phyloP scores from a whole-genome alignment of 1,140 invertebrate species.

The Ladona fulva region DNA sequence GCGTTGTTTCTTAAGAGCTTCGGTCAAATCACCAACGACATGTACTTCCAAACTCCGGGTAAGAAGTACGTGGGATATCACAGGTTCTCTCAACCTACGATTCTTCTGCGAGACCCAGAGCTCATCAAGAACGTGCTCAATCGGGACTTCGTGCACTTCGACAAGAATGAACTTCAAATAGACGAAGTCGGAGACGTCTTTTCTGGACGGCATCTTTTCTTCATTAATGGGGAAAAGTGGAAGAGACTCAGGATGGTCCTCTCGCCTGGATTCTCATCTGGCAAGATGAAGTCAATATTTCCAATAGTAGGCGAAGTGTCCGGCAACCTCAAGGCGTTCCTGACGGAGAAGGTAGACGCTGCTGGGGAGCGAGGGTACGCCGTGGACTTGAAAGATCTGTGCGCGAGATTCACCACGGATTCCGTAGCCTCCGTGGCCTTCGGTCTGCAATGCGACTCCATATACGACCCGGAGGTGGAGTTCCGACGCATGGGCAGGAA shows the following conservation, averaged over 20 bases:
- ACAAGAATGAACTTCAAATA: slow-evolving; percentile 30
- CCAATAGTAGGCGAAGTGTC: slow-evolving; percentile 39
- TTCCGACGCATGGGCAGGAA: slow-evolving; percentile 35
- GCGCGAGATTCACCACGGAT: slow-evolving; percentile 29
- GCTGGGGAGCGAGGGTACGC: slow-evolving; percentile 26
- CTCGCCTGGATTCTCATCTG: slow-evolving; percentile 43
- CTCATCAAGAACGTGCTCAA: slow-evolving; percentile 32
- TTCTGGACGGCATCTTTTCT: slow-evolving; percentile 32
- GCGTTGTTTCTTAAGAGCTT: neutral
- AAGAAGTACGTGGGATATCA: slow-evolving; percentile 17
- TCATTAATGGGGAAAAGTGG: slow-evolving; percentile 37
- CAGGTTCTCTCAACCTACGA: slow-evolving; percentile 13
- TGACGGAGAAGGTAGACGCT: slow-evolving; percentile 27
- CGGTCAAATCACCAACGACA: neutral
- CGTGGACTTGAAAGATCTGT: slow-evolving; percentile 28
- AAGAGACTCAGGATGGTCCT: slow-evolving; percentile 39
- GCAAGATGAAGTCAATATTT: slow-evolving; percentile 47
- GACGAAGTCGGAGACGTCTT: slow-evolving; percentile 35
- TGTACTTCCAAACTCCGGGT: neutral
- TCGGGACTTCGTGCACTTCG: slow-evolving; percentile 32
- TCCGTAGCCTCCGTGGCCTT: slow-evolving; percentile 33
- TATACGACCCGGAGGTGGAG: neutral
- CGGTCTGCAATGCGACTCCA: slow-evolving; percentile 22
- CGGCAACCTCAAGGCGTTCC: slow-evolving; percentile 29
- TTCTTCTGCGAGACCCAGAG: slow-evolving; percentile 22